A percentile compares a stretch with the other conserved stretches of the same genome.
Evolutionary conservation across 2,888 invertebrate species (phyloP).

Genomic region (Steinernema carpocapsae): DNA sequence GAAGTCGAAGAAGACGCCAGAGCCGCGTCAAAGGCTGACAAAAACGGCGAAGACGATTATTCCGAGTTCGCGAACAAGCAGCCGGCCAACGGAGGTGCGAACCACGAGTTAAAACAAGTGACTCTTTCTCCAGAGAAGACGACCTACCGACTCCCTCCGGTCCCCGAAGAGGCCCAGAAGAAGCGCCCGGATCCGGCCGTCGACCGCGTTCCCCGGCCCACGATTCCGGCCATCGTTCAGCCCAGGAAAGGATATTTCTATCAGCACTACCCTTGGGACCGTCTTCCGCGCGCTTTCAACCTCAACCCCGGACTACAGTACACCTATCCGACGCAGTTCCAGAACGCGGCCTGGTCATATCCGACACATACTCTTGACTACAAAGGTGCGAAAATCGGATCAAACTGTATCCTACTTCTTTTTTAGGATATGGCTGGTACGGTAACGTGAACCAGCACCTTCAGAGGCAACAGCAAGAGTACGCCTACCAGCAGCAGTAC

Average conservation of each 20-base stretch:
- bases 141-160: not conserved
- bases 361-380: constrained; percentile 21
- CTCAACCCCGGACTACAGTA: constrained; percentile 25
- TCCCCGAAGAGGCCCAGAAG: constrained; percentile 10
- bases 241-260: constrained; percentile 13
- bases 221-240: not conserved
- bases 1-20: constrained; percentile 10
- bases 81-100: constrained; percentile 16
- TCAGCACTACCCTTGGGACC: constrained; percentile 28
- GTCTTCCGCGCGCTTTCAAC: constrained; percentile 9
- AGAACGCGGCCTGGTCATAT: constrained; percentile 19
- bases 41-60: constrained; percentile 25
- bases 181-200: constrained; percentile 2
- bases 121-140: not conserved
- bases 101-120: constrained; percentile 24
- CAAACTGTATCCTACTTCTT: not conserved
- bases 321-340: constrained; percentile 31
- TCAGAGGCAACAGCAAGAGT: constrained; percentile 18
- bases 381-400: not conserved
- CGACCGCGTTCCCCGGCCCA: constrained; percentile 8
- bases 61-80: constrained; percentile 28
- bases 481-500: constrained; percentile 27
- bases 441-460: constrained; percentile 22
- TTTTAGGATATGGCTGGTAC: constrained; percentile 23
- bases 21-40: not conserved